Evolutionary conservation across 1,140 invertebrate genomes (phyloP), one percentile per base, ranked within the genome.

Genomic region (Diorhabda elongata): DNA sequence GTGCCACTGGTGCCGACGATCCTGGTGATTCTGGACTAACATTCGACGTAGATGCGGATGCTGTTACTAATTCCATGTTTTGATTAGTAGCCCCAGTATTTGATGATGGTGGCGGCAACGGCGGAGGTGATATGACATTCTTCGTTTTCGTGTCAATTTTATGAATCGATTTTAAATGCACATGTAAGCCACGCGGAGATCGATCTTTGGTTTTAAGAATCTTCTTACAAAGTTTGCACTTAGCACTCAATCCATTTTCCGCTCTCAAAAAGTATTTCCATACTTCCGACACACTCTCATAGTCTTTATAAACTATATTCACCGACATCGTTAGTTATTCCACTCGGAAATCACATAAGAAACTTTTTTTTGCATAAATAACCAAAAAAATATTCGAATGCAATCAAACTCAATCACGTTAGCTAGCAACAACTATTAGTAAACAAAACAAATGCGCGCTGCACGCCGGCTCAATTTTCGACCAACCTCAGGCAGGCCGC

Each of bases 241-340:
- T 58, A 44, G 65, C 65, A 58, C 56, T 66, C 56, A 58, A 59
- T 58, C 65, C 65, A 41, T 66, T 59, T 66, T 66, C 65, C 5
- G 65, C 52, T 59, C 57, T 66, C 9, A 44, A 59, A 66, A 66
- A 66, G 65, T 66, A 66, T 66, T 66, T 66, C 65, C 65, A 66
- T 42, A 66, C 57, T 58, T 42, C 65, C 26, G 4, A 9, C 41
- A n/a, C n/a, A 66, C 52, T 66, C 26, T 42, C 57, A 66, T 58
- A 59, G 56, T 66, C 65, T 66, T 66, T 66, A 59, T 58, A 59
- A 58, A 58, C 43, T 59, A 59, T 66, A 66, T 59, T 66, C 57
- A 5, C 65, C 42, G 65, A 65, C 63, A 65, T 65, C 63, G 63
- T 65, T 65, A 3, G 63, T 65, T 65, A 65, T 65, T 65, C 44